These are phyloP conservation scores for Manis crassicaudata DNA, from an alignment of 2,797 vertebrate genomes.

Conservation along the genomic window DNA sequence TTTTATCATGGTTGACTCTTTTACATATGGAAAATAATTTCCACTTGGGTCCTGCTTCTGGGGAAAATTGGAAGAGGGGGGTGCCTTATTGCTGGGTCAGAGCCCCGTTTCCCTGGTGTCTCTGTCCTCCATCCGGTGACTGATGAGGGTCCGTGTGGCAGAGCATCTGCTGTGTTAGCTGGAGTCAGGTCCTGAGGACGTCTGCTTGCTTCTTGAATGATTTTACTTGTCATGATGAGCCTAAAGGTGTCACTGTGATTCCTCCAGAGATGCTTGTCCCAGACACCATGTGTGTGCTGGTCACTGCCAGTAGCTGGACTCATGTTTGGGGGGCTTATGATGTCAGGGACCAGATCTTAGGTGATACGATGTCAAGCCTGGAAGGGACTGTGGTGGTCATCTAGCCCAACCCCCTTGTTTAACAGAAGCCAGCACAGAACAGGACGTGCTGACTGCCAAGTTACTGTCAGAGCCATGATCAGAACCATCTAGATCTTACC, in stretches of 20 bases:
- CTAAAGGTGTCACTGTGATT: not conserved
- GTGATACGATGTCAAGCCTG: not conserved
- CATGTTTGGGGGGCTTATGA: not conserved
- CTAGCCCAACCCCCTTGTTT: not conserved
- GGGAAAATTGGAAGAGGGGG: not conserved
- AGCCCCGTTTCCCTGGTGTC: not conserved
- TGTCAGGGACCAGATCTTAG: not conserved
- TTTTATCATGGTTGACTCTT: not conserved
- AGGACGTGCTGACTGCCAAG: conserved; percentile 10
- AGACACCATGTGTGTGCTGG: not conserved
- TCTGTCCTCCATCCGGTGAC: not conserved
- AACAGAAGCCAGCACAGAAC: not conserved
- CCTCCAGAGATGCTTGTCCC: not conserved
- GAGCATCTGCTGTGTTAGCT: not conserved
- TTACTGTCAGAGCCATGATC: not conserved
- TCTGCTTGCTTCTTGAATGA: not conserved
- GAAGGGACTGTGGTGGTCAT: not conserved
- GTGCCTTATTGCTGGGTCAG: not conserved
- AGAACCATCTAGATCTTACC: not conserved
- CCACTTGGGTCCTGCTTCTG: not conserved
- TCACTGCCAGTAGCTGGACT: not conserved
- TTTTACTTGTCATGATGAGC: not conserved
- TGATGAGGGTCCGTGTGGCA: not conserved
- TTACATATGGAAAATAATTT: not conserved
- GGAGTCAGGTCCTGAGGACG: not conserved